A percentile compares a stretch with the other conserved stretches of the same genome.
phyloP scores from a whole-genome alignment of 53 echinoderm and acorn worm species.

The Echinometra lucunter region DNA sequence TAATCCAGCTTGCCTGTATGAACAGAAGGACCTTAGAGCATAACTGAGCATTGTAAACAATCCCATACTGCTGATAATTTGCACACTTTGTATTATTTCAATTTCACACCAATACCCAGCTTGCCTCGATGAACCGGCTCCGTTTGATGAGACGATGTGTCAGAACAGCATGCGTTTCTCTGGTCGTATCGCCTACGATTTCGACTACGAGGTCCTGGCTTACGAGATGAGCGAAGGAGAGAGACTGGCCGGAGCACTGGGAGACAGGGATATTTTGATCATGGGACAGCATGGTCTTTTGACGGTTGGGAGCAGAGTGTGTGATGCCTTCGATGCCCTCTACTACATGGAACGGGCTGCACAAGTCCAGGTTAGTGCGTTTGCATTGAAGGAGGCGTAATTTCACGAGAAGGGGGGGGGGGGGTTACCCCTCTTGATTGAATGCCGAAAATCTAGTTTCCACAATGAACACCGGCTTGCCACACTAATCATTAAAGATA shows the following conservation, averaged over 20 bases:
- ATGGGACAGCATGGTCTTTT: conserved; percentile 93
- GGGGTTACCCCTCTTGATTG: too few relatives aligned
- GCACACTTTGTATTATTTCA: neutral
- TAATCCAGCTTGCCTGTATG: too few relatives aligned
- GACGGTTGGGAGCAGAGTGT: conserved; percentile 71
- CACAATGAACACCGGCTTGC: too few relatives aligned
- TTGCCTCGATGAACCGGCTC: conserved; percentile 42
- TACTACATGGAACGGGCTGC: conserved; percentile 92
- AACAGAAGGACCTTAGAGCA: too few relatives aligned
- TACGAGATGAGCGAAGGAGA: conserved; percentile 77
- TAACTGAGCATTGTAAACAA: neutral
- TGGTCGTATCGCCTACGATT: conserved; percentile 87
- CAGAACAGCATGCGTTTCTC: conserved; percentile 82
- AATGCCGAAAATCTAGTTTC: too few relatives aligned
- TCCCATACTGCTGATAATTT: neutral
- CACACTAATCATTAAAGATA: too few relatives aligned
- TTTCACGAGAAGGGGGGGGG: neutral
- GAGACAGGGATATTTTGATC: conserved; percentile 77
- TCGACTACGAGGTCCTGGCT: conserved; percentile 76
- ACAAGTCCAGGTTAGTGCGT: conserved; percentile 79
- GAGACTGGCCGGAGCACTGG: conserved; percentile 73
- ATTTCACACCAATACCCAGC: neutral
- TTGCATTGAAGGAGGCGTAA: too few relatives aligned
- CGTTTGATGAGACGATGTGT: conserved; percentile 50
- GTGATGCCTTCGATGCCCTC: conserved; percentile 80